Base-by-base conservation (phyloP, 2,113 vertebrate species). In the Noctilio leporinus region DNA sequence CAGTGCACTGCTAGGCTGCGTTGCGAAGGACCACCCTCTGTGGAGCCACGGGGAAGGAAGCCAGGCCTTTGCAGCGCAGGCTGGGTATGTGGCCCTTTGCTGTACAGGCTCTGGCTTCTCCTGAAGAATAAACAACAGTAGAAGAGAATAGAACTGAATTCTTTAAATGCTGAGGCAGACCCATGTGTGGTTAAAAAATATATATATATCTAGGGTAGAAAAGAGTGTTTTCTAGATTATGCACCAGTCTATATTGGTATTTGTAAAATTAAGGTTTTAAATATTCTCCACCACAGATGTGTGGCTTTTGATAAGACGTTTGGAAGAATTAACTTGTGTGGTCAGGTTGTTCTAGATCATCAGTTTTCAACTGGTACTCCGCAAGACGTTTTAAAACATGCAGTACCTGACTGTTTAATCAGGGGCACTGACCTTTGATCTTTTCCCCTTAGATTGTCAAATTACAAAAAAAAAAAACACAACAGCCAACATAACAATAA, bases 11-110 rank as follows among this genome's bases (percentile, higher is more conserved):
- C 65, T 80, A 55, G 49, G 59, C 14, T 90, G 72, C 20, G 64
- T 70, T 15, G 0, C 47, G n/a, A 33, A 91, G 72, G 80, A 87
- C 96, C 94, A 95, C 95, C 94, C 87, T 95, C 91, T 97, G 82
- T 78, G 86, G 94, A 93, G 77, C 80, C 89, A 47, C 22, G 0
- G 62, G 84, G 76, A 93, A 95, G 92, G 69, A 81, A 69, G 62
- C 2, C 9, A 75, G 70, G 28, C 43, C 30, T 94, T 92, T 20
- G 17, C 0, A 30, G 82, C 35, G 4, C 47, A 81, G 8, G 10
- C 33, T 26, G 2, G 9, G 35, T 67, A 7, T 0, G 3, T 35
- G 75, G 70, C 53, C 69, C 57, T 93, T 95, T 67, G n/a, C 89
- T 33, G 1, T 5, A 49, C 86, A 77, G 57, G 24, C 55, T 76